Base-by-base conservation (phyloP, 2,113 vertebrate genomes). In the Nothoprocta pentlandii region DNA sequence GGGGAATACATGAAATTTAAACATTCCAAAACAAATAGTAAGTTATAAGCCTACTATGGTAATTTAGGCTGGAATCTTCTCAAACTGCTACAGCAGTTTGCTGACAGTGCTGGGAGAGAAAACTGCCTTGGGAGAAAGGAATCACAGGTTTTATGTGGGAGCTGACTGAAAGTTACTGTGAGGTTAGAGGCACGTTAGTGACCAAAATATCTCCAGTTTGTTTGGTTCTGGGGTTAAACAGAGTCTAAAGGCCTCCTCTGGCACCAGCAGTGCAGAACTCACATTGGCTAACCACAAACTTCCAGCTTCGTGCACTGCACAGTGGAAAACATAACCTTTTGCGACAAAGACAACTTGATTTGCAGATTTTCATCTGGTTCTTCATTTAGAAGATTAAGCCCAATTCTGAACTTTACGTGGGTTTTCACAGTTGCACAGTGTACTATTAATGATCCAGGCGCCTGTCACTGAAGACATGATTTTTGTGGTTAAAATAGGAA, bases 41-140 rank as follows among this genome's bases (percentile, higher is more conserved):
- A 69, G 71, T 54, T 42, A 76, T 58, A 70, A 70, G 53, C 54
- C 53, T 36, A 69, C n/a, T 64, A 46, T 88, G 85, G 75, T 94
- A 93, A 96, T 96, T 97, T 96, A 82, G 68, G 68, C 63, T 95
- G 95, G 95, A 95, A 85, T 96, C 61, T 87, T 94, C 93, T 96
- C 93, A 94, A 83, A 64, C 17, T 26, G 86, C 90, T 73, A 69
- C 62, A 67, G 80, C 82, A 49, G 49, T 80, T 90, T 95, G 91
- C 97, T 92, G 74, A 80, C 92, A 71, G 79, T 49, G 69, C 92
- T 67, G 2, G 46, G 74, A 70, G 86, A 91, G 62, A 87, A 61
- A 91, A 90, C 54, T 23, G 73, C 64, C 68, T 76, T n/a, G 42
- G 83, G 66, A 84, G 78, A 76, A 92, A 85, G 66, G 80, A 92